These are phyloP conservation scores for Caradrina kadenii DNA, from an alignment of 2,888 invertebrate genomes.

Conservation along the genomic window DNA sequence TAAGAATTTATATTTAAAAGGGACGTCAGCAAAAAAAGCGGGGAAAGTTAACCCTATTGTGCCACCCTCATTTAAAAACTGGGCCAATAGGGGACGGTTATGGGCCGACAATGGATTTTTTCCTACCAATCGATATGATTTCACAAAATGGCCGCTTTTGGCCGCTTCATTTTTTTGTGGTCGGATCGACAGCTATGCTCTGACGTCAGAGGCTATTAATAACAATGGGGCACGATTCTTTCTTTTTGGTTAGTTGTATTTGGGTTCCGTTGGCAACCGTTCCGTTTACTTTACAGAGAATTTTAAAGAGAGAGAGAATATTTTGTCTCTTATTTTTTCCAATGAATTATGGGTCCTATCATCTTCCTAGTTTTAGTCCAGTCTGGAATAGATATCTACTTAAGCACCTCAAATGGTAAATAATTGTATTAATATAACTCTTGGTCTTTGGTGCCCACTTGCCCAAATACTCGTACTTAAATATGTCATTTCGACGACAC, in stretches of 20 bases:
- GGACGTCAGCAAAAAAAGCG: slow-evolving; percentile 78
- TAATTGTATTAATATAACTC: too few species aligned
- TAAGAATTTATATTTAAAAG: slow-evolving; percentile 81
- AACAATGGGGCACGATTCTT: slow-evolving; percentile 53
- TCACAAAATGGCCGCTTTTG: slow-evolving; percentile 85
- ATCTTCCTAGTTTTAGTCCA: not conserved
- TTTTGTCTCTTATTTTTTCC: not conserved
- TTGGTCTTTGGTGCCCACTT: not conserved
- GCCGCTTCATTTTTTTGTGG: slow-evolving; percentile 64
- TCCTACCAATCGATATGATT: slow-evolving; percentile 87
- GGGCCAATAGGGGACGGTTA: slow-evolving; percentile 87
- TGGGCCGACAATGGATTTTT: slow-evolving; percentile 85
- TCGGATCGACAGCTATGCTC: slow-evolving; percentile 61
- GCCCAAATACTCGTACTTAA: not conserved
- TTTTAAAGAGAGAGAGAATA: not conserved
- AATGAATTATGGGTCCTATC: not conserved
- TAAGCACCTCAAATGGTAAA: not conserved
- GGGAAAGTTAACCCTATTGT: slow-evolving; percentile 85
- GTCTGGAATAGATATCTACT: not conserved
- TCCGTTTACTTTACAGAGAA: slow-evolving; percentile 2
- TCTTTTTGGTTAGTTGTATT: slow-evolving; percentile 39
- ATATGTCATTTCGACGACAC: not conserved
- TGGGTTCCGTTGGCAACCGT: slow-evolving; percentile 37
- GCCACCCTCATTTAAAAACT: slow-evolving; percentile 86
- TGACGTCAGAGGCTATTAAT: slow-evolving; percentile 64